Percentiles rank a stretch among this genome's conserved stretches.
These are phyloP conservation scores for Myrmophylax atrothorax DNA, from an alignment of 2,113 vertebrate species.

Conservation along the genomic window DNA sequence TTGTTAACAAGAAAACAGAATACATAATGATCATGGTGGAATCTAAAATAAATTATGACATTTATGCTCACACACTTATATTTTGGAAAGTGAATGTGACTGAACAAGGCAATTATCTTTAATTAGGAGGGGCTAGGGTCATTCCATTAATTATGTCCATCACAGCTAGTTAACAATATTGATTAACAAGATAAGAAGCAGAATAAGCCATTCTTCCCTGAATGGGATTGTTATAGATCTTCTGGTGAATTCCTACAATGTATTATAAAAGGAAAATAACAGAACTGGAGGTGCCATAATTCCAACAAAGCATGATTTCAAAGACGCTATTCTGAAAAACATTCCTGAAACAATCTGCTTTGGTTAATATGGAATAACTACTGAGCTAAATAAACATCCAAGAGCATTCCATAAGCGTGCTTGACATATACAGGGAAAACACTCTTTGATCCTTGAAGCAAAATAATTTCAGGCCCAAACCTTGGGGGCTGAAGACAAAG, in stretches of 20 bases:
- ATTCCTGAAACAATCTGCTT: conserved; percentile 34
- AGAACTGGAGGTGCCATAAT: neutral
- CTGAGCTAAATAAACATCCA: conserved; percentile 20
- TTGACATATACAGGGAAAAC: conserved; percentile 4
- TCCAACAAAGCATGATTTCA: neutral
- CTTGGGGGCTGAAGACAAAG: conserved; percentile 43
- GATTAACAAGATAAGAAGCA: conserved; percentile 53
- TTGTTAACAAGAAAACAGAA: conserved; percentile 17
- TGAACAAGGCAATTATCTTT: conserved; percentile 23
- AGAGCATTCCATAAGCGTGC: conserved; percentile 19
- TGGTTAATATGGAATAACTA: conserved; percentile 42
- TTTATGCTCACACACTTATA: neutral
- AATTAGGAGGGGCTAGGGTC: neutral
- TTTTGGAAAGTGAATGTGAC: conserved; percentile 4
- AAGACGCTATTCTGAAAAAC: neutral
- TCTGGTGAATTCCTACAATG: neutral
- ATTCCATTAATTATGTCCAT: conserved; percentile 44
- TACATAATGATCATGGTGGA: neutral
- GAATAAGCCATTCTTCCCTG: conserved; percentile 8
- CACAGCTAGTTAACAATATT: conserved; percentile 56
- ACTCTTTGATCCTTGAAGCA: conserved; percentile 39
- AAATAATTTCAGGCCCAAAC: conserved; percentile 24
- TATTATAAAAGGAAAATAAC: conserved; percentile 26
- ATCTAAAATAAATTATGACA: neutral
- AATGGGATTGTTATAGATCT: neutral